Conservation (phyloP, 1,140 invertebrate genomes). For the Condylostylus longicornis region DNA sequence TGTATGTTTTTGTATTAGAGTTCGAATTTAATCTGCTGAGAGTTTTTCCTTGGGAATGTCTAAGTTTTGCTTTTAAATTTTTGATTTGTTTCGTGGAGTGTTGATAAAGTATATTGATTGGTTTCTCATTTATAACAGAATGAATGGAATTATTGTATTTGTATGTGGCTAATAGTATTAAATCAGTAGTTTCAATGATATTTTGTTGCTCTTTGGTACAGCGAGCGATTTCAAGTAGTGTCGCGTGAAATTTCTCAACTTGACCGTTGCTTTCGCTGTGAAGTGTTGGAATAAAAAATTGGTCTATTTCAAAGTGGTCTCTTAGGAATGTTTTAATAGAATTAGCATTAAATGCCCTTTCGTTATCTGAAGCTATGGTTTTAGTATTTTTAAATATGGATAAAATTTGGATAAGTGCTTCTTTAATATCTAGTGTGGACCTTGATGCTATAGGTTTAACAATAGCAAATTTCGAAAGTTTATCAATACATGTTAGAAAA, state of each 20-base stretch:
- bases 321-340: neutral
- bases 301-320: constrained; percentile 3
- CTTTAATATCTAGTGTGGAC: neutral
- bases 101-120: too few species aligned
- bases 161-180: neutral
- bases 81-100: too few species aligned
- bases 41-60: too few species aligned
- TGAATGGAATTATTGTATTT: constrained; percentile 4
- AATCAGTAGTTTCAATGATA: neutral
- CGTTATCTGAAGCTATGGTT: constrained; percentile 2
- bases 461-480: constrained; percentile 1
- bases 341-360: neutral
- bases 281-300: constrained; percentile 1
- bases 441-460: neutral
- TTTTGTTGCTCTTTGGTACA: constrained; percentile 2
- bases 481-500: constrained; percentile 1
- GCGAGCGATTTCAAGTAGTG: constrained; percentile 1
- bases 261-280: constrained; percentile 3
- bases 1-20: too few species aligned
- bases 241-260: constrained; percentile 5
- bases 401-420: constrained; percentile 1
- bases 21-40: too few species aligned
- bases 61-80: too few species aligned
- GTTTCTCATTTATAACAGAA: constrained; percentile 2
- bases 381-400: constrained; percentile 1